Evolutionary conservation across 2,113 vertebrate species (phyloP).

Genomic region (Pterocles burchelli): DNA sequence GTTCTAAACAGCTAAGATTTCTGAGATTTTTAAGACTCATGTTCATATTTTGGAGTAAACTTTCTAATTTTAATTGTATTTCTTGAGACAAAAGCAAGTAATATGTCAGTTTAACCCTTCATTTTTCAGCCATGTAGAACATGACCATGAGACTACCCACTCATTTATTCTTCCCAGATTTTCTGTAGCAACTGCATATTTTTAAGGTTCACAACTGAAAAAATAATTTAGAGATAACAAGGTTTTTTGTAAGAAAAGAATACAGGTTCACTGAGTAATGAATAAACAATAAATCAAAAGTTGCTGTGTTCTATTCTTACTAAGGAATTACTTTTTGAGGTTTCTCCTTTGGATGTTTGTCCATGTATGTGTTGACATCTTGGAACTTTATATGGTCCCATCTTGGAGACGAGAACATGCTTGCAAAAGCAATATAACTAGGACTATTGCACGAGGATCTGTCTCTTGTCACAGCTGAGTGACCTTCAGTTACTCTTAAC

Average conservation of each 20-base stretch:
- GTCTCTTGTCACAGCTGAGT: not conserved
- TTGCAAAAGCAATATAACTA: not conserved
- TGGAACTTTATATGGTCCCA: not conserved
- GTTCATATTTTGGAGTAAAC: not conserved
- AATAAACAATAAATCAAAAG: not conserved
- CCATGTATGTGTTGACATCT: not conserved
- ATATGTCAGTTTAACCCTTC: not conserved
- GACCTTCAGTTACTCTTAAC: not conserved
- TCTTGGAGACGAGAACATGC: not conserved
- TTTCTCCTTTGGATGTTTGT: not conserved
- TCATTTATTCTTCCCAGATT: not conserved
- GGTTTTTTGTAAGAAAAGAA: not conserved
- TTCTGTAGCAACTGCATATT: not conserved
- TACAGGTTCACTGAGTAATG: not conserved
- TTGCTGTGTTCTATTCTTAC: not conserved
- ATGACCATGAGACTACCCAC: not conserved
- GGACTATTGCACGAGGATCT: not conserved
- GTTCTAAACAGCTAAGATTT: not conserved
- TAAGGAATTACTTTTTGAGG: not conserved
- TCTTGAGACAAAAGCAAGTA: not conserved
- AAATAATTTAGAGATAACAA: not conserved
- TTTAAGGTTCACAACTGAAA: not conserved
- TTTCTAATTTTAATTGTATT: not conserved
- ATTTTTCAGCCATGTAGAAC: not conserved
- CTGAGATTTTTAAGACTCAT: not conserved